Conservation (phyloP, 2,113 vertebrate genomes). For the Pardalotus punctatus region DNA sequence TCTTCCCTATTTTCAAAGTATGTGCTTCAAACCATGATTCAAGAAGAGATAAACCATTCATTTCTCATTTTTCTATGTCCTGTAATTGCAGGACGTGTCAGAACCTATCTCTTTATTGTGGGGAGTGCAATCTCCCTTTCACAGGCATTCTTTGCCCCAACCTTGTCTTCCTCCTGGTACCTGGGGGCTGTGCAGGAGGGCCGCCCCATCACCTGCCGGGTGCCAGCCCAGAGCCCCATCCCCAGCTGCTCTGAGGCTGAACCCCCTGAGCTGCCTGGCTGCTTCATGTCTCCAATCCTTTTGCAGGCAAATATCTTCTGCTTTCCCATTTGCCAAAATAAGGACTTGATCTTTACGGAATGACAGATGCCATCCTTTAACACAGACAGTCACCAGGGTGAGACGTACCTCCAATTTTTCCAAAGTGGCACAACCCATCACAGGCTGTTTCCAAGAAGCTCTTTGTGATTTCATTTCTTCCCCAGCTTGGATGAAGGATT, state of each 20-base stretch:
- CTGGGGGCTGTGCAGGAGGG: fast-evolving
- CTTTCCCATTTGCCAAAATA: background rate
- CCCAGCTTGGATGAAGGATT: background rate
- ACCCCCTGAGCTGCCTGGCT: background rate
- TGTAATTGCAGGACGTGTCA: fast-evolving
- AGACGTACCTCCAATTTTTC: background rate
- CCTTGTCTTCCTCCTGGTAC: background rate
- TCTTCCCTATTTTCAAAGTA: background rate
- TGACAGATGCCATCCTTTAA: fast-evolving
- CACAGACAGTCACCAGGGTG: background rate
- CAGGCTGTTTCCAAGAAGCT: background rate
- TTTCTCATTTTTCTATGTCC: background rate
- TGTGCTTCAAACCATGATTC: background rate
- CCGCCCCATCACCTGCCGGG: fast-evolving
- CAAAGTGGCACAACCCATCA: background rate
- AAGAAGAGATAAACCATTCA: background rate
- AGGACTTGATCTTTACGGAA: background rate
- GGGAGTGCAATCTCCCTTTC: background rate
- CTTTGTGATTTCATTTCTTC: background rate
- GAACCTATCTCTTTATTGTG: fast-evolving
- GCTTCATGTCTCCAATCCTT: background rate
- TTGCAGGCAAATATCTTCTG: background rate
- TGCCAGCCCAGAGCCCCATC: background rate
- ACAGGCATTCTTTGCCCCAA: fast-evolving
- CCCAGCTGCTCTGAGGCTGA: background rate